phyloP scores from a whole-genome alignment of 1,140 invertebrate species.

The Halesus radiatus region DNA sequence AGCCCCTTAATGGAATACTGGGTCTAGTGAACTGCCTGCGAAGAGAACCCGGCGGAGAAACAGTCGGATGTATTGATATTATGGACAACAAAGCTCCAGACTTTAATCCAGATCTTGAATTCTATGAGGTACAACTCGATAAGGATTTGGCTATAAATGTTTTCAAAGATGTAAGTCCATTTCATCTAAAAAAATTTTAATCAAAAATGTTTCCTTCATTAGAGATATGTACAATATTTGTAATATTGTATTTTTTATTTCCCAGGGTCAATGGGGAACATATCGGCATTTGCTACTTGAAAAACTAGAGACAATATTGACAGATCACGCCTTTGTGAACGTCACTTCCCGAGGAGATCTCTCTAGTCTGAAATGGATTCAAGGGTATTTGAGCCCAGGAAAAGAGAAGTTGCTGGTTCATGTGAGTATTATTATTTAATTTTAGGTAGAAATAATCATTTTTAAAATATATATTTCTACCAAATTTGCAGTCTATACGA shows the following conservation, averaged over 20 bases:
- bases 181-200: no score
- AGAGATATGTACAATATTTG: no score
- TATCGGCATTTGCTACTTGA: slow-evolving; percentile 79
- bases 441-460: no score
- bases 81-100: slow-evolving; percentile 75
- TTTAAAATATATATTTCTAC: no score
- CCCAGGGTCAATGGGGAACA: slow-evolving; percentile 82
- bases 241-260: slow-evolving; percentile 30
- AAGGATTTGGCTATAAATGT: slow-evolving; percentile 89
- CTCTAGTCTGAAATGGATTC: slow-evolving; percentile 86
- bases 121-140: slow-evolving; percentile 77
- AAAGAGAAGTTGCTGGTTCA: slow-evolving; percentile 65
- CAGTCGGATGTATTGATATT: slow-evolving; percentile 75
- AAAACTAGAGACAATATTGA: slow-evolving; percentile 63
- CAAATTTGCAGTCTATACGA: no score
- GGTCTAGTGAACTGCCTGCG: slow-evolving; percentile 86
- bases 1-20: slow-evolving; percentile 82
- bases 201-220: no score
- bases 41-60: slow-evolving; percentile 78
- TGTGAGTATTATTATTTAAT: slow-evolving; percentile 61
- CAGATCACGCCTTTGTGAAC: slow-evolving; percentile 84
- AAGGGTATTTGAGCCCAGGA: slow-evolving; percentile 69
- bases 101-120: slow-evolving; percentile 75
- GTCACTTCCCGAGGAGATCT: slow-evolving; percentile 86
- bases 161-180: slow-evolving; percentile 71